Conservation (phyloP, 2,888 invertebrate genomes). For the Noctua janthina region DNA sequence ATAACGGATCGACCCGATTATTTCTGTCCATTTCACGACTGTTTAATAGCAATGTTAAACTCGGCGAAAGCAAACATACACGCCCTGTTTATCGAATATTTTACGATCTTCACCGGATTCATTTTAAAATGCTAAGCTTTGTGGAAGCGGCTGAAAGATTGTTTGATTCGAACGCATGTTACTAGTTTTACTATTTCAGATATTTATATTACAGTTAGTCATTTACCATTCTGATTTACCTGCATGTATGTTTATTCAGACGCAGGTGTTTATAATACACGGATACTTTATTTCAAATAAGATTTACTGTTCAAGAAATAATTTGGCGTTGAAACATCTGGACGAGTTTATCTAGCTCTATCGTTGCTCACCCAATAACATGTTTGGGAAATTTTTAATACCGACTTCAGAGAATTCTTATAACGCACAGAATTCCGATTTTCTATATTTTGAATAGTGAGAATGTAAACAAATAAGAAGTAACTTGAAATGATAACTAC, state of each 20-base stretch:
- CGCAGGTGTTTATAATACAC: constrained; percentile 87
- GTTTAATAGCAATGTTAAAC: constrained; percentile 90
- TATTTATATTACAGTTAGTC: constrained; percentile 89
- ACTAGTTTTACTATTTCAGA: constrained; percentile 86
- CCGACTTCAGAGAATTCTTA: constrained; percentile 62
- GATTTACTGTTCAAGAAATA: constrained; percentile 85
- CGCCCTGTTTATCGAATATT: constrained; percentile 90
- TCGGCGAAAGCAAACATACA: constrained; percentile 89
- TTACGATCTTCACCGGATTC: constrained; percentile 88
- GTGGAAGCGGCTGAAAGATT: constrained; percentile 87
- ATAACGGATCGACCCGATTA: constrained; percentile 90
- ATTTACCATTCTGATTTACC: constrained; percentile 90
- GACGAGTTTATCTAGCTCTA: constrained; percentile 75
- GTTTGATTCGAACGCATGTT: constrained; percentile 83
- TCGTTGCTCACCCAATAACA: constrained; percentile 71
- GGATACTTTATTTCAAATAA: constrained; percentile 87
- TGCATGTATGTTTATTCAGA: constrained; percentile 87
- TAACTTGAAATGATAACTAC: neutral
- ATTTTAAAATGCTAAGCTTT: constrained; percentile 89
- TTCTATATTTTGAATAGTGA: constrained; percentile 37
- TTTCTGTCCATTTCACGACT: constrained; percentile 90
- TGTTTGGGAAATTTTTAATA: constrained; percentile 69
- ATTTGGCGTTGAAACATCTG: constrained; percentile 85
- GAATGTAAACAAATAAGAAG: constrained; percentile 13
- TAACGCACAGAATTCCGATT: constrained; percentile 50